A percentile compares a stretch with the other conserved stretches of the same genome.
Conservation (phyloP, 2,888 invertebrate genomes). For the Tribolium freemani region DNA sequence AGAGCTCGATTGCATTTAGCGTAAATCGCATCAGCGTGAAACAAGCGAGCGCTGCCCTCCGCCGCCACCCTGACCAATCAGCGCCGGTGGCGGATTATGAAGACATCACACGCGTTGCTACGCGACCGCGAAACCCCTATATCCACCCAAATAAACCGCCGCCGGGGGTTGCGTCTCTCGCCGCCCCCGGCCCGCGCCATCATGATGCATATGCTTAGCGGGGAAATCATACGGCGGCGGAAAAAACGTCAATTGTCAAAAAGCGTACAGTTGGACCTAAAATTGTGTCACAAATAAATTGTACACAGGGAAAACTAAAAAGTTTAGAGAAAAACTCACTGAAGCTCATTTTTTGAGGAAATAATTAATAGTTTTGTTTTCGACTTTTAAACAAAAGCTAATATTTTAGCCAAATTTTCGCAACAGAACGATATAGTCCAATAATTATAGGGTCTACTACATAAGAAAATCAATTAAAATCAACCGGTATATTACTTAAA, state of each 20-base stretch:
- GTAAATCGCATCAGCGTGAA: constrained; percentile 64
- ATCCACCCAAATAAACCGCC: constrained; percentile 53
- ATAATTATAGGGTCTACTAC: too few relatives aligned
- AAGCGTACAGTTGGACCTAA: neutral
- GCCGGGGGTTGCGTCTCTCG: constrained; percentile 28
- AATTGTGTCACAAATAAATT: neutral
- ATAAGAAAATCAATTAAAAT: too few relatives aligned
- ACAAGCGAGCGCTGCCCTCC: constrained; percentile 61
- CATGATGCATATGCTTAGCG: constrained; percentile 44
- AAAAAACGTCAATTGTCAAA: neutral
- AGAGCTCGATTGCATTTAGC: constrained; percentile 56
- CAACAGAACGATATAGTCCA: too few relatives aligned
- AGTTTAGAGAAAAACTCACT: too few relatives aligned
- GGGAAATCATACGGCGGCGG: constrained; percentile 34
- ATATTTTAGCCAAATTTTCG: too few relatives aligned
- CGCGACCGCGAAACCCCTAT: constrained; percentile 65
- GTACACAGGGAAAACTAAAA: too few relatives aligned
- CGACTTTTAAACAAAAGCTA: too few relatives aligned
- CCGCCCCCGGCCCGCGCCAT: constrained; percentile 25
- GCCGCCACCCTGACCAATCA: constrained; percentile 66
- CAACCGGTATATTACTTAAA: too few relatives aligned
- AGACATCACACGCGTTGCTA: constrained; percentile 67
- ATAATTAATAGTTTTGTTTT: too few relatives aligned
- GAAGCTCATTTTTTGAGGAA: too few relatives aligned
- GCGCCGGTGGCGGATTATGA: constrained; percentile 65